Base-by-base conservation (phyloP, 1,140 invertebrate genomes). In the Drosophila sulfurigaster region DNA sequence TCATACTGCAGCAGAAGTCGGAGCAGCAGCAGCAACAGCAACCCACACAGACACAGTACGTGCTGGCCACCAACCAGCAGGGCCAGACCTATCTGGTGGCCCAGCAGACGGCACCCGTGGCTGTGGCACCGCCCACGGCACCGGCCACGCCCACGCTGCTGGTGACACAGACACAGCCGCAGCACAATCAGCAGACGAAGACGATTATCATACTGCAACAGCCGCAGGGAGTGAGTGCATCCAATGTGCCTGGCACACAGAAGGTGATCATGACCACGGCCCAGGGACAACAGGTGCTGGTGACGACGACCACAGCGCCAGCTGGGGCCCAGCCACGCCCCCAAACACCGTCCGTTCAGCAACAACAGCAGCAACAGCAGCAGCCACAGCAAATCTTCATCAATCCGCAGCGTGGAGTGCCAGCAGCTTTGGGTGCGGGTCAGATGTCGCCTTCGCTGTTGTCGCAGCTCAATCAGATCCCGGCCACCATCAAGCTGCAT, bases 181-280 rank as follows among this genome's bases (percentile, higher is more conserved):
- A 73, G 30, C 91, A 91, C 20, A 91, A 91, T 49, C 92, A 92
- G 48, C 92, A 94, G 10, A 93, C 95, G 0, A 96, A 96, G 77
- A 96, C 96, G 0, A 96, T 96, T 16, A 96, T 96, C 41, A 96
- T 96, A 52, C 81, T 96, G 11, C 95, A 96, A 77, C 95, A 95
- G 28, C 95, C 95, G 75, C 64, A 78, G 2, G 85, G 78, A 4
- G 81, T 75, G 10, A 62, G 75, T 3, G 35, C 77, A 1, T 46
- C 70, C 7, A 79, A 65, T 41, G 69, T 89, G 15, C 49, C 81
- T 3, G 85, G 76, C 74, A 85, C 93, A 0, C 94, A 94, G 51
- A 95, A 95, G 75, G 93, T 95, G 81, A 94, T 96, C 1, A 94
- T 95, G 41, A 93, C 95, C n/a, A 95, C 95, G 1, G 94, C 94